These are phyloP conservation scores for Petrolisthes manimaculis DNA, from an alignment of 2,888 invertebrate species.

Conservation along the genomic window DNA sequence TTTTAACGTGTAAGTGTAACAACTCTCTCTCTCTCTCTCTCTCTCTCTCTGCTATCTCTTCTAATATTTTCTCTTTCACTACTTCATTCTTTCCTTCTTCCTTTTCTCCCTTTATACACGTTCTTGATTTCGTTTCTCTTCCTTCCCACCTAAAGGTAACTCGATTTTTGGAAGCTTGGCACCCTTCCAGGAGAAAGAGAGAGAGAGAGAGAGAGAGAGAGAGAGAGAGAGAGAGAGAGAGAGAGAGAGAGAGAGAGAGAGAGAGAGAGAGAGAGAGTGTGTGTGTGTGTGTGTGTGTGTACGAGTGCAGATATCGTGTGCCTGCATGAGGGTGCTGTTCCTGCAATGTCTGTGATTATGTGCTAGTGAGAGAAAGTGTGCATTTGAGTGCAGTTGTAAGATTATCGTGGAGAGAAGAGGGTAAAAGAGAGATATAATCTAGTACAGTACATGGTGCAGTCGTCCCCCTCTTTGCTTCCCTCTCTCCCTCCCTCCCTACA, in stretches of 20 bases:
- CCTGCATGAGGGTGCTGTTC: too few species aligned
- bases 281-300: not conserved
- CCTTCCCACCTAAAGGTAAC: too few species aligned
- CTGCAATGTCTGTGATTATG: not conserved
- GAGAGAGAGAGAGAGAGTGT: not conserved
- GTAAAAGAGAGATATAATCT: not conserved
- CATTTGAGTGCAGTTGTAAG: not conserved
- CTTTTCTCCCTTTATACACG: too few species aligned
- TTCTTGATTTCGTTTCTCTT: too few species aligned
- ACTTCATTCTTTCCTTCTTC: too few species aligned
- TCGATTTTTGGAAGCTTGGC: not conserved
- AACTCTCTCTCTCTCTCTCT: too few species aligned
- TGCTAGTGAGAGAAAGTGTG: not conserved
- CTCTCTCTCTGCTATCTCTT: too few species aligned
- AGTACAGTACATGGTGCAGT: too few species aligned
- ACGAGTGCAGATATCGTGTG: not conserved
- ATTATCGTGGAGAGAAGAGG: not conserved
- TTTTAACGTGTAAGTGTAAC: too few species aligned
- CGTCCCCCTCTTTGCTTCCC: too few species aligned
- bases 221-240: constrained; percentile 1
- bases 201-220: not conserved
- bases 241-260: constrained; percentile 1
- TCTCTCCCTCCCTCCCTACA: too few species aligned
- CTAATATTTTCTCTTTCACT: too few species aligned
- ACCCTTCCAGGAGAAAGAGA: not conserved